Conservation (phyloP, 1,140 invertebrate species). For the Gerris buenoi region DNA sequence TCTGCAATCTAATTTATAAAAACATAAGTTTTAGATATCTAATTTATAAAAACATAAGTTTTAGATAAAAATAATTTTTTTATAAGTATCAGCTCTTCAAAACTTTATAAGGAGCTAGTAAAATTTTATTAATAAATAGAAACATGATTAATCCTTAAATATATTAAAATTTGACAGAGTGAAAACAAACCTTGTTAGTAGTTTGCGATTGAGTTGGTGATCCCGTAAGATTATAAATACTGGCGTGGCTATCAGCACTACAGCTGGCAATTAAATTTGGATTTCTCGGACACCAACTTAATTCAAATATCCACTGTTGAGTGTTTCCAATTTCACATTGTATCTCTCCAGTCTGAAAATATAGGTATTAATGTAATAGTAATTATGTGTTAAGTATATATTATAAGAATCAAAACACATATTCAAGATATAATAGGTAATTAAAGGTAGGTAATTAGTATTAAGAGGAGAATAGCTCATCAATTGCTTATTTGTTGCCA, state of each 20-base stretch:
- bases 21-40: no score
- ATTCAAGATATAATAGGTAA: neutral
- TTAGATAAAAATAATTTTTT: no score
- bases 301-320: conserved; percentile 84
- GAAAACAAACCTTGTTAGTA: conserved; percentile 43
- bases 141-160: neutral
- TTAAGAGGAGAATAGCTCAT: no score
- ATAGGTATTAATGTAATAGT: no score
- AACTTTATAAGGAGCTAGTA: no score
- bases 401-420: neutral
- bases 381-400: conserved; percentile 11
- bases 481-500: no score
- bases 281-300: conserved; percentile 79
- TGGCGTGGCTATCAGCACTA: conserved; percentile 75
- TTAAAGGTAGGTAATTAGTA: no score
- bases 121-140: neutral
- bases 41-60: no score
- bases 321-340: conserved; percentile 70
- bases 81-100: no score
- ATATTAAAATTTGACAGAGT: conserved; percentile 3
- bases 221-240: conserved; percentile 74
- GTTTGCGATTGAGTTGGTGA: conserved; percentile 43
- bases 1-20: conserved; percentile 73
- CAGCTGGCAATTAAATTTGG: conserved; percentile 68
- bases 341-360: conserved; percentile 55